Conservation (phyloP, 2,113 vertebrate genomes). For the Zapornia atra region DNA sequence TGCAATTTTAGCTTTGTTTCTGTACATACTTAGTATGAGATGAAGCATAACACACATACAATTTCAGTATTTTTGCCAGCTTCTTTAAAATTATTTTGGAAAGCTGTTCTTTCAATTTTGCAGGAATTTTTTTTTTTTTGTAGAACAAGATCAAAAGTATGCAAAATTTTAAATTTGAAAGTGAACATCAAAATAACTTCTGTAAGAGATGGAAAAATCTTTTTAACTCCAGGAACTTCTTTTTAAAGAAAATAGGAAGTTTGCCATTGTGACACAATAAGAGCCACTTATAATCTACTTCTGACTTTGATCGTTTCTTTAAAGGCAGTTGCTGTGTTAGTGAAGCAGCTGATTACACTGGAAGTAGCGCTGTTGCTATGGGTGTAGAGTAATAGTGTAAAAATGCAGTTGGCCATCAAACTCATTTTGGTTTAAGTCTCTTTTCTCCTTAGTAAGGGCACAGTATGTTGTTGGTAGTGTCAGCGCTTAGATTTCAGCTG, state of each 20-base stretch:
- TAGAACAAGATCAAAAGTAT: not conserved
- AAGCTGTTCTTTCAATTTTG: not conserved
- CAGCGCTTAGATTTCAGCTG: constrained; percentile 36
- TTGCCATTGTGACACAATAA: constrained; percentile 35
- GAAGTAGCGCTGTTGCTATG: not conserved
- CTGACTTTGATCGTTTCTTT: constrained; percentile 24
- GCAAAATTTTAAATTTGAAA: not conserved
- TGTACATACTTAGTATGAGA: not conserved
- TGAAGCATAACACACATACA: not conserved
- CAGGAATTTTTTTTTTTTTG: not conserved
- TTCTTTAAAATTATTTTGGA: not conserved
- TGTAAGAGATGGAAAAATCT: constrained; percentile 3
- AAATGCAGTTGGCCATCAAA: constrained; percentile 20
- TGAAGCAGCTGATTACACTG: constrained; percentile 16
- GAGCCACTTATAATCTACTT: constrained; percentile 15
- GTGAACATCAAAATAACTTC: not conserved
- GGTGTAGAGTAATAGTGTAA: constrained; percentile 19
- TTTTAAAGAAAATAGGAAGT: constrained; percentile 36
- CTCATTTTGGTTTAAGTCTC: constrained; percentile 5
- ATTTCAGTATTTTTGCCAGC: not conserved
- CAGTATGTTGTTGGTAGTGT: not conserved
- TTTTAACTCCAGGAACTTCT: constrained; percentile 25
- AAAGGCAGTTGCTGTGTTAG: constrained; percentile 14
- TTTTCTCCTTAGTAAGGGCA: constrained; percentile 23
- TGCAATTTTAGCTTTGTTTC: not conserved